phyloP scores from a whole-genome alignment of 1,140 invertebrate genomes.

The Mylabris phalerata region DNA sequence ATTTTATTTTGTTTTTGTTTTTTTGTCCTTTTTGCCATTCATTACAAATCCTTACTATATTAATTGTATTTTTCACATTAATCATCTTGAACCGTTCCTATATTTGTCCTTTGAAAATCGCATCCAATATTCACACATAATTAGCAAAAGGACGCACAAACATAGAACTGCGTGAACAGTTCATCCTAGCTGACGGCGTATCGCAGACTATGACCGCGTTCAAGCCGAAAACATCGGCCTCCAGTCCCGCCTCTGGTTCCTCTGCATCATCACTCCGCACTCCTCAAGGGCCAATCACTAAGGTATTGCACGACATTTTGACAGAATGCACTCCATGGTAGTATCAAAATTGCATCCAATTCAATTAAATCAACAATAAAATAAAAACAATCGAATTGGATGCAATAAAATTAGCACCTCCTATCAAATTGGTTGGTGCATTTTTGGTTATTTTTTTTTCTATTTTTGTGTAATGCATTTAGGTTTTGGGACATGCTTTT shows the following conservation, averaged over 20 bases:
- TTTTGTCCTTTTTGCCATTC: conserved; percentile 18
- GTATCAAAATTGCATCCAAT: neutral
- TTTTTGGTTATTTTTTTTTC: neutral
- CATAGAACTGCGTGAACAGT: conserved; percentile 97
- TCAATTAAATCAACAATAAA: too few relatives aligned
- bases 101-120: conserved; percentile 23
- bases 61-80: conserved; percentile 15
- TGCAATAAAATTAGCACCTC: too few relatives aligned
- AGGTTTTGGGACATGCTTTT: neutral
- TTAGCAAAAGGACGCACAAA: conserved; percentile 98
- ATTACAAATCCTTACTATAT: conserved; percentile 2
- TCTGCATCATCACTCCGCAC: conserved; percentile 59
- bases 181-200: conserved; percentile 95
- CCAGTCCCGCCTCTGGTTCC: conserved; percentile 60
- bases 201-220: conserved; percentile 97
- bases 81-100: conserved; percentile 29
- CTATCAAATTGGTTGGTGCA: neutral
- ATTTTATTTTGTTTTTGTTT: conserved; percentile 41
- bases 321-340: neutral
- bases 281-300: conserved; percentile 82
- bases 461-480: neutral
- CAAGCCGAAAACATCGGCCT: conserved; percentile 79
- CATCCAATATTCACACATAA: conserved; percentile 46
- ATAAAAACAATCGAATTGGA: too few relatives aligned
- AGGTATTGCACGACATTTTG: conserved; percentile 56